Base-by-base conservation (phyloP, 2,113 vertebrate genomes). In the Neolamprologus modestus region DNA sequence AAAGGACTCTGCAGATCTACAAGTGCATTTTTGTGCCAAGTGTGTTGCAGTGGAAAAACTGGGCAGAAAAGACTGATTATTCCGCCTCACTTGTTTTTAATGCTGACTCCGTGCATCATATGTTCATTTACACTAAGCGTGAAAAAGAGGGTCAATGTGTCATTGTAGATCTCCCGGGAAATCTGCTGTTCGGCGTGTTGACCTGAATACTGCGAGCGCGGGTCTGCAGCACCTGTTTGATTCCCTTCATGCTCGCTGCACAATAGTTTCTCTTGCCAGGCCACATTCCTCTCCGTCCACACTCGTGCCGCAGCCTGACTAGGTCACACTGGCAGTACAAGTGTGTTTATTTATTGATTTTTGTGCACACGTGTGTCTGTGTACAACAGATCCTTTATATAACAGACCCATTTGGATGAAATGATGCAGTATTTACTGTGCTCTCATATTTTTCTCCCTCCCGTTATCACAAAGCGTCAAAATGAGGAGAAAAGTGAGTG, bases 121-220 rank as follows among this genome's bases (percentile, higher is more conserved):
- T 94, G 92, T 94, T 95, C 12, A 91, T 95, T 91, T 92, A 89
- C 84, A 83, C 89, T 81, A 6, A 88, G 91, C 79, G 59, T 94
- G 92, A 87, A 94, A 92, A 95, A 95, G 26, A 92, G 87, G 95
- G 95, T 94, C 91, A 94, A 84, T 93, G 93, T 95, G 93, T 94
- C 92, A 92, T 80, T 19, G 90, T 63, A 61, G 87, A 61, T 88
- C 71, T 94, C 90, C 87, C n/a, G 8, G 21, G 87, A 90, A 92
- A 87, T 93, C 71, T 50, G 85, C 80, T 84, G 90, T 89, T 84
- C 79, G 8, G 81, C 2, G 42, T 90, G 89, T 61, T 96, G 94
- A 95, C 95, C 94, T 95, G 92, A 86, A 94, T 94, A 82, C 53
- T 83, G 81, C 8, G 11, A 66, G 50, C 84, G 63, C 24, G 40